A percentile compares a stretch with the other conserved stretches of the same genome.
Evolutionary conservation across 2,888 invertebrate species (phyloP).

Genomic region (Slavum lentiscoides): DNA sequence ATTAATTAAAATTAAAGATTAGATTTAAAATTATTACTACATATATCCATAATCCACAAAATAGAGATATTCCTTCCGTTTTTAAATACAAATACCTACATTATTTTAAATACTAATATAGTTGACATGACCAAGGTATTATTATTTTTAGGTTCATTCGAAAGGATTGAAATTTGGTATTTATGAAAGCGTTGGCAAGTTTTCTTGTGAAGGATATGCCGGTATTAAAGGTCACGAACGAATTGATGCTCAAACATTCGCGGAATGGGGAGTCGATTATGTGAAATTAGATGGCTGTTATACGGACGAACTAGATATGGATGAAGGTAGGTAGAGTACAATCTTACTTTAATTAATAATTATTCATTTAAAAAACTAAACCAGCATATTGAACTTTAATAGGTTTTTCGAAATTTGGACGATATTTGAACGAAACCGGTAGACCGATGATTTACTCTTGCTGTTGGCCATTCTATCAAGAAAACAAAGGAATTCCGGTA

Average conservation of each 20-base stretch:
- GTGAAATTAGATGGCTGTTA: slow-evolving; percentile 68
- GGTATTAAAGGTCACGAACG: slow-evolving; percentile 62
- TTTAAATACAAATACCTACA: neutral
- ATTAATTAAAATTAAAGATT: too few species aligned
- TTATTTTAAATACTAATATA: slow-evolving; percentile 2
- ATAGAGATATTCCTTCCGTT: neutral
- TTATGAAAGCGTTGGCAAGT: slow-evolving; percentile 66
- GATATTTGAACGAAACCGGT: slow-evolving; percentile 63
- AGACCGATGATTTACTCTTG: slow-evolving; percentile 66
- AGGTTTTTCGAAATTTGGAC: slow-evolving; percentile 64
- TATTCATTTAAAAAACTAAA: slow-evolving; percentile 18
- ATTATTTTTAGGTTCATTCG: slow-evolving; percentile 61
- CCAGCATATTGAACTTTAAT: neutral
- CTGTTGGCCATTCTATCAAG: slow-evolving; percentile 66
- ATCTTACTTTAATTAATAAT: neutral
- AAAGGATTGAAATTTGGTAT: slow-evolving; percentile 66
- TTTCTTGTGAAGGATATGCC: slow-evolving; percentile 66
- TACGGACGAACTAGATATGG: slow-evolving; percentile 60
- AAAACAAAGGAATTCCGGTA: slow-evolving; percentile 58
- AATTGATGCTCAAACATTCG: slow-evolving; percentile 65
- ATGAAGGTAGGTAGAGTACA: slow-evolving; percentile 36
- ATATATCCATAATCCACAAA: too few species aligned
- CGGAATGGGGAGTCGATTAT: slow-evolving; percentile 66
- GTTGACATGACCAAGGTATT: neutral
- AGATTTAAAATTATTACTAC: too few species aligned